Evolutionary conservation across 2,113 vertebrate genomes (phyloP), one percentile per base, ranked within the genome.

Genomic region (Antennarius striatus): DNA sequence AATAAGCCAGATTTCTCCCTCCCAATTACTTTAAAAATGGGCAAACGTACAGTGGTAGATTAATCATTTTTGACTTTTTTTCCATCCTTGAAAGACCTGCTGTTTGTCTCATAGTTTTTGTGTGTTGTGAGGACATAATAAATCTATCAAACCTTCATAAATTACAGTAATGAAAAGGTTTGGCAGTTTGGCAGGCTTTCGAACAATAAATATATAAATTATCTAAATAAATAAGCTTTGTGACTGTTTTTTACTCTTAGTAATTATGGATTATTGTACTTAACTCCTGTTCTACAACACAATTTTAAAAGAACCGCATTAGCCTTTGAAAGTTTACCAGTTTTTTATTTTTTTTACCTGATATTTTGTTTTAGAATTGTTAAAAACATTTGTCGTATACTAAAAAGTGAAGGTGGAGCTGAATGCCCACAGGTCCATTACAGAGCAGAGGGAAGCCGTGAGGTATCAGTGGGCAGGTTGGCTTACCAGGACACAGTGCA

Each of bases 401-500:
- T n/a, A 16, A 61, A 61, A 0, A 43, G 65, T 52, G 61, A 48
- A 63, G 52, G 63, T 67, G 70, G 67, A 64, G 78, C 70, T 55
- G 56, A 66, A 13, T 55, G 57, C 29, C 60, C 53, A 60, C 43
- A 49, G 51, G 29, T 70, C 17, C 28, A 29, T 51, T 29, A 40
- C 47, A 58, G 15, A 16, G 28, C 32, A 56, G 6, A 17, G 4
- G 46, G 8, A 63, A 54, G 58, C 56, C 54, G 56, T 40, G 49
- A 60, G 42, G 13, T 57, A 17, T 8, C 45, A 56, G 53, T 63
- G 78, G 70, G 55, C 13, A 36, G 29, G 14, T 43, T 22, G 57
- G 59, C 89, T 92, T 91, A 99, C 98, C 95, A 29, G 98, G 98
- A 85, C 96, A 94, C 58, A 98, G 82, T 3, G 96, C 96, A 82